phyloP scores from a whole-genome alignment of 1,140 invertebrate genomes.

The Drosophila dunni region DNA sequence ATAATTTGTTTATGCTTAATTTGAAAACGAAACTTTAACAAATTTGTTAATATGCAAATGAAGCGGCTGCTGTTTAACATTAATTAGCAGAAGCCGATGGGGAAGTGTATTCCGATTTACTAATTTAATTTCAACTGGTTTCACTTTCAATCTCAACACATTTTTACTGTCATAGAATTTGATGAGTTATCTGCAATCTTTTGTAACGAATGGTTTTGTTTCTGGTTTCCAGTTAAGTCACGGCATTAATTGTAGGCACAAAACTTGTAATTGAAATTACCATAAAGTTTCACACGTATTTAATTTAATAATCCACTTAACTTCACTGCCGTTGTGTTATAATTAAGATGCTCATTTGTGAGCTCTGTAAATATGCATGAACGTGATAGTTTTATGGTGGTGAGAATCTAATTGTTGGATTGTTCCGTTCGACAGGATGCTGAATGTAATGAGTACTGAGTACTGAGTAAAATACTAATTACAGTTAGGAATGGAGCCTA shows the following conservation, averaged over 20 bases:
- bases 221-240: not conserved
- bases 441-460: not conserved
- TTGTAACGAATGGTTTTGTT: not conserved
- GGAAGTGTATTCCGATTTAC: not conserved
- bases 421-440: constrained; percentile 15
- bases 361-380: constrained; percentile 18
- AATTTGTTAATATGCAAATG: constrained; percentile 37
- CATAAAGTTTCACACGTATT: constrained; percentile 47
- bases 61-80: constrained; percentile 8
- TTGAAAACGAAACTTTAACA: constrained; percentile 22
- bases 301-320: constrained; percentile 39
- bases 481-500: not conserved
- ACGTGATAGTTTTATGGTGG: constrained; percentile 11
- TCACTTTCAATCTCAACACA: not conserved
- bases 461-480: not conserved
- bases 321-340: constrained; percentile 21
- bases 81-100: constrained; percentile 18
- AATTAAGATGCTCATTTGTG: constrained; percentile 49
- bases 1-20: constrained; percentile 47
- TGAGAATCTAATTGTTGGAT: constrained; percentile 10
- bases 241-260: constrained; percentile 10
- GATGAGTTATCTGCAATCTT: not conserved
- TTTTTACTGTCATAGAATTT: not conserved
- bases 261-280: constrained; percentile 7
- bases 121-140: not conserved